These are phyloP conservation scores for Drosophila punjabiensis DNA, from an alignment of 1,140 invertebrate species.

Conservation along the genomic window DNA sequence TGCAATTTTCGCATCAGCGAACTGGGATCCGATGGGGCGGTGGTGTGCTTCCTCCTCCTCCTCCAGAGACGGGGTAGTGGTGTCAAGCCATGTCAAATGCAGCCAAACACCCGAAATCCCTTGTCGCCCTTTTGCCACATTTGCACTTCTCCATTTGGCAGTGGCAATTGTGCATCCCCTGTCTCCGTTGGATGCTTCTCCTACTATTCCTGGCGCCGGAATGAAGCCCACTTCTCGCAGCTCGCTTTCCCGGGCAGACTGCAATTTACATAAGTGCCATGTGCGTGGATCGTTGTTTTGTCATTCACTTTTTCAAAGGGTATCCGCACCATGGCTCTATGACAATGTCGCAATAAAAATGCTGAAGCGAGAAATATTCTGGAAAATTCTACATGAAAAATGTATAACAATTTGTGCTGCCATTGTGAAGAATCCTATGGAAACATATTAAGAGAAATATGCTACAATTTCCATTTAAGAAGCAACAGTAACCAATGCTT, in stretches of 20 bases:
- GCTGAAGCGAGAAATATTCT: slow-evolving; percentile 3
- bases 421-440: background rate
- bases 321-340: slow-evolving; percentile 10
- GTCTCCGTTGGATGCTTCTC: too few species aligned
- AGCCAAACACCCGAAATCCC: slow-evolving; percentile 13
- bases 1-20: slow-evolving; percentile 66
- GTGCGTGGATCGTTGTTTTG: slow-evolving; percentile 47
- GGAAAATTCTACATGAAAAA: slow-evolving; percentile 7
- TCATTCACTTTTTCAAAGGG: slow-evolving; percentile 26
- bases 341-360: slow-evolving; percentile 28
- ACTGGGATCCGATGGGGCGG: slow-evolving; percentile 7
- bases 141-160: slow-evolving; percentile 47
- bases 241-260: slow-evolving; percentile 15
- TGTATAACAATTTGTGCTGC: slow-evolving; percentile 6
- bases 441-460: background rate
- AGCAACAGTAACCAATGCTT: background rate
- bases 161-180: slow-evolving; percentile 22
- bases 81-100: slow-evolving; percentile 15
- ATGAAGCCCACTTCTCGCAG: background rate
- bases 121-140: slow-evolving; percentile 25
- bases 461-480: background rate
- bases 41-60: background rate
- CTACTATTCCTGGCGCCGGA: background rate
- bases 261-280: slow-evolving; percentile 62
- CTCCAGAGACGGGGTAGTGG: background rate